Base-by-base conservation (phyloP, 2,888 invertebrate species). In the Ornithoptera priamus region DNA sequence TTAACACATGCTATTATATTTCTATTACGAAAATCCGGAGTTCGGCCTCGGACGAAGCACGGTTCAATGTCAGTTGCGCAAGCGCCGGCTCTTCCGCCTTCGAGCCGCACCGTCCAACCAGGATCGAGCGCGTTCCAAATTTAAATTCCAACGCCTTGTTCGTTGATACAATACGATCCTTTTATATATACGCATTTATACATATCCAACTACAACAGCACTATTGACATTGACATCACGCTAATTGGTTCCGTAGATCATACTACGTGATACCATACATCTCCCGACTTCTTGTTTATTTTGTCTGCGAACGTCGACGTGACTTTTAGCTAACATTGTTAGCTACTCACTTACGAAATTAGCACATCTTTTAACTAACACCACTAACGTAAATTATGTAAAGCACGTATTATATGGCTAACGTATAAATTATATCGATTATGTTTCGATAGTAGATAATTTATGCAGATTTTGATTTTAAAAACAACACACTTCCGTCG, bases 31-130 rank as follows among this genome's bases (percentile, higher is more conserved):
- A 84, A 89, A 85, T 87, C 85, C 84, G 88, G 85, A 87, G 83
- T 76, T 78, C 81, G 90, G 88, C 90, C 91, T 91, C 89, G 84
- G 82, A 82, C 81, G 83, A 82, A 85, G 85, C 79, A 79, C 81
- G 81, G 84, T 90, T 90, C 92, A 92, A 92, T 92, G 92, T 90
- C 92, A 90, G 87, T 91, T 92, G 91, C 91, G 92, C 89, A 92
- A 92, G 86, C 89, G 87, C 81, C 83, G 53, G 77, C 81, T 90
- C 90, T 90, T 91, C 90, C 91, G 90, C 89, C 77, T 77, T 78
- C 76, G 72, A 46, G 5, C 72, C 69, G 78, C 76, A 79, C 79
- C 79, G 81, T 79, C 84, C 83, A 81, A 89, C 84, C 86, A 88
- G 88, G 86, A 89, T 86, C 86, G 76, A 74, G 65, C 78, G 75